These are phyloP conservation scores for Hexactinellida sp. DNA, from an alignment of 37 sponge, comb jelly and placozoan species.

Conservation along the genomic window DNA sequence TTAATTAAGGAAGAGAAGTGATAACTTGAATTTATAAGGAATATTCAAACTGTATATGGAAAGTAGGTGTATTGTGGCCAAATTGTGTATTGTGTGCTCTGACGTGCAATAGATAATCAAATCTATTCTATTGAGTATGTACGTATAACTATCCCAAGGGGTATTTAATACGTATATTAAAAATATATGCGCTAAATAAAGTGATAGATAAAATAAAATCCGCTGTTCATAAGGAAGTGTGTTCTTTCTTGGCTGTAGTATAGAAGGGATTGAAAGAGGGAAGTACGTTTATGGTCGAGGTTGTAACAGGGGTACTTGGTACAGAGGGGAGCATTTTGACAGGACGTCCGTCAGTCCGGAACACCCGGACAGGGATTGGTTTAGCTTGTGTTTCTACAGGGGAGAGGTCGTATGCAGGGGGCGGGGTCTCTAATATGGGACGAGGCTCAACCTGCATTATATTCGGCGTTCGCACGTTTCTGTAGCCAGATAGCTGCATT, in stretches of 20 bases:
- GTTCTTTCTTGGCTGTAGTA: background rate
- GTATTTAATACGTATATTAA: no score
- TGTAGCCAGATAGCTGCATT: background rate
- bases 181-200: no score
- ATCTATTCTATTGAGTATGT: no score
- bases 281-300: background rate
- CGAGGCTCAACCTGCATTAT: background rate
- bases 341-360: background rate
- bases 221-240: background rate
- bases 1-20: no score
- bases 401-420: background rate
- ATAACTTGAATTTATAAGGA: no score
- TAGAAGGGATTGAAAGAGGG: conserved; percentile 10
- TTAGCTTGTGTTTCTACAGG: background rate
- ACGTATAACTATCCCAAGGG: no score
- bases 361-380: background rate
- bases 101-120: no score
- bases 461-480: background rate
- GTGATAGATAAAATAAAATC: no score
- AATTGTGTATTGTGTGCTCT: no score
- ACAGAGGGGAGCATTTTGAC: background rate
- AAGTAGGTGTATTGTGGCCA: no score
- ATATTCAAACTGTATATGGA: no score
- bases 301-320: background rate
- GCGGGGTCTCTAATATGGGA: background rate